Evolutionary conservation across 2,888 invertebrate species (phyloP), one percentile per base, ranked within the genome.

Genomic region (Pristionchus fissidentatus): DNA sequence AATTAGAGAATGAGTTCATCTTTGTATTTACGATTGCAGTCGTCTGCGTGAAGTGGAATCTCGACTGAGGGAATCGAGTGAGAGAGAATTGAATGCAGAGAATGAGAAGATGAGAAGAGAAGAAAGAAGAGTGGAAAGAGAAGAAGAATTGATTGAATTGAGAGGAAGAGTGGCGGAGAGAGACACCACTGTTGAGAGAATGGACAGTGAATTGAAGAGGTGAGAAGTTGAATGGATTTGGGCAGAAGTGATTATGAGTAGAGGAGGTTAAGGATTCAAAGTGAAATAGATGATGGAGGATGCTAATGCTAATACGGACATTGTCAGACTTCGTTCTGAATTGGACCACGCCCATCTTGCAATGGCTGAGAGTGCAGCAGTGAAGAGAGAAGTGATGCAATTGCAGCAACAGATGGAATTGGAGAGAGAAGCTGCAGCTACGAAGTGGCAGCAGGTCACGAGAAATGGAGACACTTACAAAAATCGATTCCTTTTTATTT

Each of bases 381-480:
- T 84, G 55, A 62, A 83, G 52, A 57, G 46, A 57, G 82, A 84
- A 32, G 82, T 84, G 49, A 32, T 43, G 46, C 32, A 43, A 70
- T 55, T 73, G n/a, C 38, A 52, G 49, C 22, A 81, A 38, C 83
- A 83, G 75, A 46, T 88, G 32, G 88, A 87, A 26, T 26, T 79
- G 38, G 86, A 88, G 62, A 83, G 83, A 35, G 75, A 85, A 19
- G 77, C 78, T 5, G 79, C 79, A 3, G 85, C 86, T 32, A 35
- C 80, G 29, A 86, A 87, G 38, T 82, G 87, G 83, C 80, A 86
- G 46, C 84, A 86, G 83, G 66, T 85, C 5, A 62, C 84, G 29
- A 38, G 38, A n/a, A n/a, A n/a, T n/a, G n/a, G n/a, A n/a, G n/a
- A n/a, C n/a, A n/a, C n/a, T n/a, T n/a, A n/a, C n/a, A n/a, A n/a